Evolutionary conservation across 2,797 vertebrate genomes (phyloP), one percentile per base, ranked within the genome.

Genomic region (Malurus splendens): DNA sequence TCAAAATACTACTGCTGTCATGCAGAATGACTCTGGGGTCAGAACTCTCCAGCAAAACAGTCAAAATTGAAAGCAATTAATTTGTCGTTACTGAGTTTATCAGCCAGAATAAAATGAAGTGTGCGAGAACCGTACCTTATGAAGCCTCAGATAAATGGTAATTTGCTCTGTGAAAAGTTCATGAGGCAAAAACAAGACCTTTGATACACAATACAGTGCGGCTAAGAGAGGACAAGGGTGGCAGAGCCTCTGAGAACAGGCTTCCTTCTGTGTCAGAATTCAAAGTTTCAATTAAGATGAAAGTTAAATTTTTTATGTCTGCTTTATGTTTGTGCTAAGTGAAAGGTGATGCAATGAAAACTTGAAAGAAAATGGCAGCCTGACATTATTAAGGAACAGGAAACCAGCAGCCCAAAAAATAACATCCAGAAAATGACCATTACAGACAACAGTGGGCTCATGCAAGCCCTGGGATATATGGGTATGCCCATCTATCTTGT

Each of bases 131-230:
- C 89, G 51, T 70, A 85, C 84, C 91, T 55, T 90, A 18, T 1
- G 3, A 91, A 91, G 84, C 90, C 86, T 94, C 72, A 68, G 73
- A 90, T 92, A 90, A 94, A 93, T 90, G 93, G 90, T 85, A 91
- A 92, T 94, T 95, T 94, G 94, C 90, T 92, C 88, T 80, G 86
- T 91, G 93, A 91, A 91, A 93, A 92, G 94, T 91, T 93, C 84
- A 87, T 39, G 82, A 89, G 65, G 84, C 61, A 91, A 94, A 93
- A 92, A 55, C 86, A 91, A 93, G 92, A 92, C 93, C 92, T 90
- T 55, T 92, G 89, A 72, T 92, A 89, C 73, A 68, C 36, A 75
- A 75, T 24, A 75, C 47, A 64, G 14, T 0, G 1, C 27, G 42
- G 77, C 66, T 70, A 89, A 87, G 66, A 90, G 79, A 92, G 77